A percentile compares a stretch with the other conserved stretches of the same genome.
Conservation (phyloP, 2,797 vertebrate genomes). For the Macropodus opercularis region DNA sequence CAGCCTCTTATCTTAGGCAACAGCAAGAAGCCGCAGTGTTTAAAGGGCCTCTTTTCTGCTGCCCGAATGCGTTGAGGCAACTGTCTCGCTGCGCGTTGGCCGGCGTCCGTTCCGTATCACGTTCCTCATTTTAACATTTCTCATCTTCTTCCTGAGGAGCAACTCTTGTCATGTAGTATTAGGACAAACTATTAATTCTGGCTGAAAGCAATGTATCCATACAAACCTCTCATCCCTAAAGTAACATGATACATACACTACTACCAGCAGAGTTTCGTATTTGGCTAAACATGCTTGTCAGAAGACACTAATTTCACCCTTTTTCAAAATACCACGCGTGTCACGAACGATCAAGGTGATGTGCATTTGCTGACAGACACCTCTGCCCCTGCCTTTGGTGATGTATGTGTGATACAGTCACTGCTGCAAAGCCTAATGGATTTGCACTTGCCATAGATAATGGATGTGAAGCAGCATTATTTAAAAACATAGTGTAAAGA, state of each 20-base stretch:
- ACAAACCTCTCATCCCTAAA: slow-evolving; percentile 49
- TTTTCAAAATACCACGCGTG: slow-evolving; percentile 71
- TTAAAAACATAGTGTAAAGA: slow-evolving; percentile 18
- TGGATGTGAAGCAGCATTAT: slow-evolving; percentile 28
- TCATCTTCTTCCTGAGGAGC: slow-evolving; percentile 50
- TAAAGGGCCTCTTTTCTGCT: slow-evolving; percentile 52
- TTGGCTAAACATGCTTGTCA: slow-evolving; percentile 60
- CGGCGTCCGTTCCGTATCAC: slow-evolving; percentile 54
- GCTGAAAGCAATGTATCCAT: slow-evolving; percentile 50
- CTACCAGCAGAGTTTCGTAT: slow-evolving; percentile 47
- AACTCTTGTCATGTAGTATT: slow-evolving; percentile 70
- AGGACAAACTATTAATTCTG: slow-evolving; percentile 61
- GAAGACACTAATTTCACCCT: slow-evolving; percentile 53
- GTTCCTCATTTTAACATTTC: slow-evolving; percentile 48
- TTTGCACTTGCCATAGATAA: slow-evolving; percentile 23
- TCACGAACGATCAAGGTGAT: slow-evolving; percentile 68
- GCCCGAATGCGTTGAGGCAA: slow-evolving; percentile 41
- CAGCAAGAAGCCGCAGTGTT: slow-evolving; percentile 29
- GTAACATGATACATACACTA: slow-evolving; percentile 29
- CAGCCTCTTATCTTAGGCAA: slow-evolving; percentile 41
- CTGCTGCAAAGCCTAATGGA: slow-evolving; percentile 31
- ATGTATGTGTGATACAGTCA: slow-evolving; percentile 32
- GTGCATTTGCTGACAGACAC: slow-evolving; percentile 57
- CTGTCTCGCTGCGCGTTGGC: slow-evolving; percentile 47
- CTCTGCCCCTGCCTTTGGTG: slow-evolving; percentile 47